Percentiles rank a stretch among this genome's conserved stretches.
Evolutionary conservation across 2,797 vertebrate genomes (phyloP).

Genomic region (Anabacerthia variegaticeps): DNA sequence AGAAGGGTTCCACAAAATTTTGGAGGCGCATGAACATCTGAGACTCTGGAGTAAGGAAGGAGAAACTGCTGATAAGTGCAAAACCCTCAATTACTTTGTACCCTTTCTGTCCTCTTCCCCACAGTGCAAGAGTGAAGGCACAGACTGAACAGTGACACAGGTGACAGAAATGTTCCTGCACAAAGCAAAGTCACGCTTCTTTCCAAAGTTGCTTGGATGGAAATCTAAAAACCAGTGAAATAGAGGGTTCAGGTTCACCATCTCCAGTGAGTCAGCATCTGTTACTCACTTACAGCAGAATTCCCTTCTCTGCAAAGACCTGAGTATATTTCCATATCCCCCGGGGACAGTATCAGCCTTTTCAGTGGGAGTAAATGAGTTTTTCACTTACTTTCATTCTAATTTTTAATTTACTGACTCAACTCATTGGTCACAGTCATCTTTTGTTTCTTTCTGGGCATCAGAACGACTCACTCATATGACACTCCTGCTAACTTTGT

Average conservation of each 20-base stretch:
- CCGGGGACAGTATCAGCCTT: not conserved
- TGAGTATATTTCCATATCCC: not conserved
- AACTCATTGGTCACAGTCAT: not conserved
- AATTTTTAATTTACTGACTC: not conserved
- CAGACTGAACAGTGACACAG: not conserved
- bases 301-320: not conserved
- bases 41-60: not conserved
- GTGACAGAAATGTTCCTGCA: not conserved
- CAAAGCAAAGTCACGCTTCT: not conserved
- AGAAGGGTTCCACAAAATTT: not conserved
- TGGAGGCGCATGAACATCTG: not conserved
- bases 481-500: not conserved
- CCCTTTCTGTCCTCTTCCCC: not conserved
- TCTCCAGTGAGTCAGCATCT: not conserved
- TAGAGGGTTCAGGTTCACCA: not conserved
- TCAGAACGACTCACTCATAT: not conserved
- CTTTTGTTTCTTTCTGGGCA: not conserved
- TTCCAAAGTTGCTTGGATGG: not conserved
- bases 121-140: not conserved
- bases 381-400: not conserved
- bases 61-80: not conserved
- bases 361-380: not conserved
- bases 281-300: not conserved
- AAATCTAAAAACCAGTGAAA: not conserved
- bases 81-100: not conserved